Percentiles rank a stretch among this genome's conserved stretches.
phyloP scores from a whole-genome alignment of 1,140 invertebrate species.

The Zaprionus tsacasi region DNA sequence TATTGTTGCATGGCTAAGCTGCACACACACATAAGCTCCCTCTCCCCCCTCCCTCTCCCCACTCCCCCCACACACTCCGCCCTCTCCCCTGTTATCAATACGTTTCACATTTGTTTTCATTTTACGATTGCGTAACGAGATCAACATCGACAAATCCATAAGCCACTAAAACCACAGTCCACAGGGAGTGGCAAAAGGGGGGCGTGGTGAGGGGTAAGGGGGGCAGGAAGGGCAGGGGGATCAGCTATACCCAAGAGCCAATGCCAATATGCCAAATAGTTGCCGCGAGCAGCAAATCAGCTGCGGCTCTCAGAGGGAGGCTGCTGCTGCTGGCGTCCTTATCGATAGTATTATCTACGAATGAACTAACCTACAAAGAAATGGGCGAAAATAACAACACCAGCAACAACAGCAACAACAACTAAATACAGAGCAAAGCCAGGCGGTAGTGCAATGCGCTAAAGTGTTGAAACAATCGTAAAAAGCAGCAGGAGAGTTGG shows the following conservation, averaged over 20 bases:
- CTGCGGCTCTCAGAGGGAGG: conserved; percentile 2
- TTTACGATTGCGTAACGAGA: conserved; percentile 81
- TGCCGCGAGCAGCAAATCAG: conserved; percentile 55
- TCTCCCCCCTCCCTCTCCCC: background rate
- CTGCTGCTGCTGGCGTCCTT: conserved; percentile 30
- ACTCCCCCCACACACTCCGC: background rate
- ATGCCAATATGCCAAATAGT: conserved; percentile 72
- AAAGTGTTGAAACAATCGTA: conserved; percentile 82
- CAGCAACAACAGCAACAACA: conserved; percentile 45
- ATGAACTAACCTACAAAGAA: conserved; percentile 59
- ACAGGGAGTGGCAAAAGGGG: conserved; percentile 7
- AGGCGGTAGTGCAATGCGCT: conserved; percentile 62
- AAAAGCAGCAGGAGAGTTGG: conserved; percentile 56
- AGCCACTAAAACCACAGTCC: conserved; percentile 75
- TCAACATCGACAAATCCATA: conserved; percentile 79
- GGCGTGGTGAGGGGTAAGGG: too few species aligned
- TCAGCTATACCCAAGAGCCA: conserved; percentile 2
- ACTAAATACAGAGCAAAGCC: conserved; percentile 58
- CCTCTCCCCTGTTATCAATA: conserved; percentile 67
- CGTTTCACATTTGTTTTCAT: conserved; percentile 80
- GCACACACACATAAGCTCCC: conserved; percentile 17
- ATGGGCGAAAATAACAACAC: background rate
- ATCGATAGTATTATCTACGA: conserved; percentile 72
- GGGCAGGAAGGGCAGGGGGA: background rate
- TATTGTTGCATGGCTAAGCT: conserved; percentile 34